phyloP scores from a whole-genome alignment of 2,888 invertebrate species.

The Megaustenia siamemsis region DNA sequence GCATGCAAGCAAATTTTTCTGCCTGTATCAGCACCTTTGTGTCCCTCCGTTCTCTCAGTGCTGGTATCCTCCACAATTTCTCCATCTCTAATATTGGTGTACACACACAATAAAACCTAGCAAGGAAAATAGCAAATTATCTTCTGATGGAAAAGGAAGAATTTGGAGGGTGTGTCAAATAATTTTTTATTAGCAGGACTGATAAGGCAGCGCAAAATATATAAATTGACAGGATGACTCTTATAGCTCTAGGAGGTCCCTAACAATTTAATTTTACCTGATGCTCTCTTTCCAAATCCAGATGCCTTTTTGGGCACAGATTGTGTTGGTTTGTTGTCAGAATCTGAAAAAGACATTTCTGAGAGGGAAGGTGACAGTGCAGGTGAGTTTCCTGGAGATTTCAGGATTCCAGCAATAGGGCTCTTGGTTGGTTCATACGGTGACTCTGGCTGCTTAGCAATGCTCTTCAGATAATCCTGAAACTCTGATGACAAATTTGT shows the following conservation, averaged over 20 bases:
- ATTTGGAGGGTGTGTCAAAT: not conserved
- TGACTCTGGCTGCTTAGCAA: constrained; percentile 32
- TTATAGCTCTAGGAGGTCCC: not conserved
- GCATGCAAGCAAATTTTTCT: no score
- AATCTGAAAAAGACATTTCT: not conserved
- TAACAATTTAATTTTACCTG: not conserved
- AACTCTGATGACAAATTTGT: no score
- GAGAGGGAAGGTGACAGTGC: not conserved
- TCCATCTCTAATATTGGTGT: no score
- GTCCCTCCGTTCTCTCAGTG: no score
- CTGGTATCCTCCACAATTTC: no score
- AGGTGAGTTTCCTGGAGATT: constrained; percentile 38
- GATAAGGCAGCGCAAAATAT: no score
- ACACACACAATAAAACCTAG: no score
- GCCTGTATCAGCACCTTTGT: no score
- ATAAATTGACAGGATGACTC: not conserved
- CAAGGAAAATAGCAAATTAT: not conserved
- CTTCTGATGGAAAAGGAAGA: not conserved
- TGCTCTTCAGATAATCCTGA: constrained; percentile 48
- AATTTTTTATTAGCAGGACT: no score
- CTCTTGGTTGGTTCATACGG: constrained; percentile 45
- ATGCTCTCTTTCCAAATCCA: not conserved
- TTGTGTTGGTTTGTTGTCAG: not conserved
- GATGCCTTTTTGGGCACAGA: not conserved
- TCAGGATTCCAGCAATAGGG: constrained; percentile 48